Evolutionary conservation across 2,113 vertebrate genomes (phyloP), one percentile per base, ranked within the genome.

Genomic region (Notiomystis cincta): DNA sequence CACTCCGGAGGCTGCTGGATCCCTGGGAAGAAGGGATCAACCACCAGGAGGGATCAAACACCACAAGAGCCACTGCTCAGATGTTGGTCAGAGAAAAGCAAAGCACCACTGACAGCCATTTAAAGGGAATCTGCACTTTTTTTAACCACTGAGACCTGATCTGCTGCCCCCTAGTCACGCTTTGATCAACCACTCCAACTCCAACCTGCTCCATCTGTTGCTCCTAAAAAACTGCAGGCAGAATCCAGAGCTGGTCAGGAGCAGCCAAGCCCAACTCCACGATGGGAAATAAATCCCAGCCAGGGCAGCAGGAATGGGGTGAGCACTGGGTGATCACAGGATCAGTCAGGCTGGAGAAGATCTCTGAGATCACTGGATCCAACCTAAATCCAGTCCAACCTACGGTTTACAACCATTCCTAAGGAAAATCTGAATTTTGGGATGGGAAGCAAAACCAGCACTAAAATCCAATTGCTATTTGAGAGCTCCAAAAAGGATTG

Each of bases 41-140:
- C 42, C 42, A 22, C 45, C 67, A 62, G 4, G 3, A 53, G 56
- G 53, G 66, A 44, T 16, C 67, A 61, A 58, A 54, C 69, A 40
- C 9, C 58, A 31, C 37, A 11, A 58, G 45, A 79, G 85, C 37
- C 67, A 25, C 15, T 58, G 42, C 13, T 25, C 61, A 44, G 47
- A 21, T 20, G 30, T 60, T 25, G 27, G 0, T 1, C 17, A 50
- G n/a, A 48, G n/a, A 18, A 76, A 83, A 42, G 42, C 50, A 78
- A 84, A 89, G 58, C 47, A 10, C 21, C 10, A 4, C 76, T 75
- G 7, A 7, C 27, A 79, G 11, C 28, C 8, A 51, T 25, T 60
- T 15, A 25, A 60, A 60, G 38, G 15, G 73, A 58, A 75, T 6
- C 2, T 24, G 2, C 18, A 23, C 0, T 0, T 6, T 33, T 56